These are phyloP conservation scores for Tylochromis polylepis DNA, from an alignment of 2,113 vertebrate species.

Conservation along the genomic window DNA sequence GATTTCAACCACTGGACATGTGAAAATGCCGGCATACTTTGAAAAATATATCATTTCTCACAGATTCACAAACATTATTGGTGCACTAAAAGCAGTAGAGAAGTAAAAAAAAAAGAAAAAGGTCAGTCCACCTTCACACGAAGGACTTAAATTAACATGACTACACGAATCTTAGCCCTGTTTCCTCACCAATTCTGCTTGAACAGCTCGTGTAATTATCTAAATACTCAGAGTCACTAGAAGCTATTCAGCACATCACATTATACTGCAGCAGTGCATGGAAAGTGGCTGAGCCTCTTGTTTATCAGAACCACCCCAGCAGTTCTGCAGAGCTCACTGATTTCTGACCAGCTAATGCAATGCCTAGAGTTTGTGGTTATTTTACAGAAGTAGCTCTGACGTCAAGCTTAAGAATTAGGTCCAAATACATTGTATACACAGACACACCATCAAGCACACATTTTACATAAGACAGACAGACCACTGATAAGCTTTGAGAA, in stretches of 20 bases:
- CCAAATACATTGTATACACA: not conserved
- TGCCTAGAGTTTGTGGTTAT: not conserved
- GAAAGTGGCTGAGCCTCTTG: not conserved
- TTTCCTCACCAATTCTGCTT: not conserved
- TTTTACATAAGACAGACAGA: not conserved
- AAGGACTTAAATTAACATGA: not conserved
- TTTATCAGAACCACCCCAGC: not conserved
- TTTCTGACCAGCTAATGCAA: not conserved
- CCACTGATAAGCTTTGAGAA: not conserved
- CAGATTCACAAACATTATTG: not conserved
- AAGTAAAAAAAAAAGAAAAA: not conserved
- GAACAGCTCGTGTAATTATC: not conserved
- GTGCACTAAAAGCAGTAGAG: not conserved
- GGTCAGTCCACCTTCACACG: not conserved
- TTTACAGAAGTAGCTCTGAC: not conserved
- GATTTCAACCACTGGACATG: not conserved
- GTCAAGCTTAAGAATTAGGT: not conserved
- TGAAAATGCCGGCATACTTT: not conserved
- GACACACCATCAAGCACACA: not conserved
- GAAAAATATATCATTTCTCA: not conserved
- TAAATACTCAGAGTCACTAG: not conserved
- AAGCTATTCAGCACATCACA: not conserved
- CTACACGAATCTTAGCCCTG: not conserved
- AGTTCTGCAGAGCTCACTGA: not conserved
- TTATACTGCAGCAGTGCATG: not conserved